Conservation (phyloP, 2,888 invertebrate genomes). For the Sericinus montela region DNA sequence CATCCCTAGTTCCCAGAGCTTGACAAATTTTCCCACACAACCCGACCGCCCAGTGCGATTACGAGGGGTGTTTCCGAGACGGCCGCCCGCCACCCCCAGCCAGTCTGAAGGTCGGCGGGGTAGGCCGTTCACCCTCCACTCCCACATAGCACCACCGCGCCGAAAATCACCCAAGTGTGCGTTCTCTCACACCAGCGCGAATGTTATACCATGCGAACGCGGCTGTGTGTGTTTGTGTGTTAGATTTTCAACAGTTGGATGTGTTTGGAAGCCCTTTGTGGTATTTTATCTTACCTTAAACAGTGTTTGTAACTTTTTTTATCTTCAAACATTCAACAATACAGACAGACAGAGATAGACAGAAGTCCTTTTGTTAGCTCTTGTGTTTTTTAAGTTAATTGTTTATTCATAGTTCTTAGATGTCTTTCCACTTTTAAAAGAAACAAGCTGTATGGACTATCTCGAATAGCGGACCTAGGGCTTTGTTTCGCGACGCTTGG, state of each 20-base stretch:
- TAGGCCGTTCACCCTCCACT: conserved; percentile 60
- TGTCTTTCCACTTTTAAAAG: too few species aligned
- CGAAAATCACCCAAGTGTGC: conserved; percentile 22
- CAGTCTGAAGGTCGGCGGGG: conserved; percentile 70
- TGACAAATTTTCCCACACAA: conserved; percentile 21
- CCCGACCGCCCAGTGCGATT: conserved; percentile 25
- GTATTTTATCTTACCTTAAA: neutral
- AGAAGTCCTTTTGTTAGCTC: too few species aligned
- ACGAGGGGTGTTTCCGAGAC: conserved; percentile 56
- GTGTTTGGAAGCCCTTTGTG: neutral
- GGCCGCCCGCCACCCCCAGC: conserved; percentile 37
- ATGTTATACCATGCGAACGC: neutral
- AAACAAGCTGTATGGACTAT: too few species aligned
- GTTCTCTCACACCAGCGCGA: neutral
- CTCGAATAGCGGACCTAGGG: too few species aligned
- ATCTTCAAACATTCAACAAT: too few species aligned
- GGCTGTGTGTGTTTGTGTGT: too few species aligned
- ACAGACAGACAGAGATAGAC: too few species aligned
- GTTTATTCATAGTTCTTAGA: too few species aligned
- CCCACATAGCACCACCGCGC: conserved; percentile 28
- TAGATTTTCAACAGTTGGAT: neutral
- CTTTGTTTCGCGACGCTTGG: too few species aligned
- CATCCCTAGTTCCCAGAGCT: conserved; percentile 17
- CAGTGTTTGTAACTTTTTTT: too few species aligned
- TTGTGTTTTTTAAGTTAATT: too few species aligned